A percentile compares a stretch with the other conserved stretches of the same genome.
Conservation (phyloP, 53 echinoderm and acorn worm genomes). For the Holothuria leucospilota region DNA sequence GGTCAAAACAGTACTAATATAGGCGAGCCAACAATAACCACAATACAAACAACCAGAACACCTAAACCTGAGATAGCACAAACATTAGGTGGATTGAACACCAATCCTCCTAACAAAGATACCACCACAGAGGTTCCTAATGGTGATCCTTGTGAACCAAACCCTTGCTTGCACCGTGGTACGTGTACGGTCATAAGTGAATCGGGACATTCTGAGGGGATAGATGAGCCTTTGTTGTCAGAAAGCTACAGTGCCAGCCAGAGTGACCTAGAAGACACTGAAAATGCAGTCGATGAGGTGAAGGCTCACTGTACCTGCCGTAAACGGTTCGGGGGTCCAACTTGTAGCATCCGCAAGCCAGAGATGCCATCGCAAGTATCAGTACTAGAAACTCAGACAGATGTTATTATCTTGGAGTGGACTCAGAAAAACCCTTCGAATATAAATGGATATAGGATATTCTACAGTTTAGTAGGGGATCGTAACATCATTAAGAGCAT, state of each 20-base stretch:
- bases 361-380: slow-evolving; percentile 69
- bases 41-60: no score
- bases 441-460: slow-evolving; percentile 81
- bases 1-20: no score
- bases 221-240: not conserved
- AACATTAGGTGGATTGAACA: no score
- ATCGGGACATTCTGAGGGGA: not conserved
- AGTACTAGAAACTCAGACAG: slow-evolving; percentile 63
- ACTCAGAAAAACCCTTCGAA: slow-evolving; percentile 36
- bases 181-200: slow-evolving; percentile 48
- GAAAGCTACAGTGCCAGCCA: slow-evolving; percentile 24
- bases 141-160: slow-evolving; percentile 71
- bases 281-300: not conserved
- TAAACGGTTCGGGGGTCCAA: slow-evolving; percentile 72
- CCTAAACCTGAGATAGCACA: no score
- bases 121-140: no score
- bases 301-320: slow-evolving; percentile 68
- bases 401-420: slow-evolving; percentile 82
- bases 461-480: slow-evolving; percentile 79
- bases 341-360: slow-evolving; percentile 79
- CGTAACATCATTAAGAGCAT: slow-evolving; percentile 72
- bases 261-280: not conserved
- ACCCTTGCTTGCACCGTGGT: slow-evolving; percentile 85
- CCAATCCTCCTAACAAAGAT: no score
- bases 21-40: no score